Evolutionary conservation across 2,888 invertebrate genomes (phyloP).

Genomic region (Plagodis dolabraria): DNA sequence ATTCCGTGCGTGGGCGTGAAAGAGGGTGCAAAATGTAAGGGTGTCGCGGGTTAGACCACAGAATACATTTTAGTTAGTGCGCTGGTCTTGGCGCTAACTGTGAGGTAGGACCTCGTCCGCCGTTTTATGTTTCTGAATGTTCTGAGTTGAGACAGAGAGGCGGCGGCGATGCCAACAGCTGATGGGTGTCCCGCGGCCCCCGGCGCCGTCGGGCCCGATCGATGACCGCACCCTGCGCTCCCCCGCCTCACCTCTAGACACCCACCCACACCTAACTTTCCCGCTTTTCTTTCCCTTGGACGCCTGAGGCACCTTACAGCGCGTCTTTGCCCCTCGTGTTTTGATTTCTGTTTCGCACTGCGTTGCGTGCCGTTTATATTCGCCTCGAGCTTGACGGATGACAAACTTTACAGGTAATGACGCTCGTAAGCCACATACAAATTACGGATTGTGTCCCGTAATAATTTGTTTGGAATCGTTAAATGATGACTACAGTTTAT

Average conservation of each 20-base stretch:
- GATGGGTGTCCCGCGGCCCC: slow-evolving; percentile 68
- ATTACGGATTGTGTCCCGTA: slow-evolving; percentile 30
- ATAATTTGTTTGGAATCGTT: slow-evolving; percentile 32
- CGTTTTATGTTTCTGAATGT: slow-evolving; percentile 17
- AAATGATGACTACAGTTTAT: slow-evolving; percentile 24
- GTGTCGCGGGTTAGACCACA: slow-evolving; percentile 19
- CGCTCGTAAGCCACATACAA: slow-evolving; percentile 27
- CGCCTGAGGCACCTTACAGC: slow-evolving; percentile 44
- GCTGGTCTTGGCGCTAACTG: slow-evolving; percentile 30
- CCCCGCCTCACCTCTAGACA: slow-evolving; percentile 64
- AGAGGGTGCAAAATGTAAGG: slow-evolving; percentile 34
- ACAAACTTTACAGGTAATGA: slow-evolving; percentile 41
- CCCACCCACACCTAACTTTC: slow-evolving; percentile 68
- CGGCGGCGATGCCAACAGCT: slow-evolving; percentile 68
- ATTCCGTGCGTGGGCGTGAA: slow-evolving; percentile 31
- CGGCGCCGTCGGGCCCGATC: slow-evolving; percentile 65
- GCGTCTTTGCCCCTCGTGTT: slow-evolving; percentile 47
- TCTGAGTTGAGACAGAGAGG: slow-evolving; percentile 40
- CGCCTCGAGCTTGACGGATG: slow-evolving; percentile 57
- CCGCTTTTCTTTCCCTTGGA: slow-evolving; percentile 74
- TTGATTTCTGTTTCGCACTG: slow-evolving; percentile 49
- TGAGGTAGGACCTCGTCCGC: slow-evolving; percentile 32
- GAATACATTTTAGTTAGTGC: neutral
- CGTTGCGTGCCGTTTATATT: slow-evolving; percentile 39
- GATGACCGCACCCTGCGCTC: slow-evolving; percentile 74